Evolutionary conservation across 2,113 vertebrate species (phyloP).

Genomic region (Seriola rivoliana): DNA sequence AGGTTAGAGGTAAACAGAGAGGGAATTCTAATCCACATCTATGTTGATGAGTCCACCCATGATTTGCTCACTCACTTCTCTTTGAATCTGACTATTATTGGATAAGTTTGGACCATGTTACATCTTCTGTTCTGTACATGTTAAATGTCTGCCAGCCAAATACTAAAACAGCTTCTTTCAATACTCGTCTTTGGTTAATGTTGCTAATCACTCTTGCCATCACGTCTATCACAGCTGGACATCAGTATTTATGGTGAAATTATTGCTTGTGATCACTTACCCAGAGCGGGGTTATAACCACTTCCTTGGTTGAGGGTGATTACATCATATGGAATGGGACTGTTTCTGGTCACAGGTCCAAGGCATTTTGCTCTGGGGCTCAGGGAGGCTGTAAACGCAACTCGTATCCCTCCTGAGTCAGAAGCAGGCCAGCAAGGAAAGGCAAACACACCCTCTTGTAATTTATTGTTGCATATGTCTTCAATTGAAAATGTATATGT

Average conservation of each 20-base stretch:
- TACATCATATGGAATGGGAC: conserved; percentile 57
- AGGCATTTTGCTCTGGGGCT: conserved; percentile 48
- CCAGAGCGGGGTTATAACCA: conserved; percentile 68
- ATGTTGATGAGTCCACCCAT: neutral
- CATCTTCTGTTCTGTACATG: neutral
- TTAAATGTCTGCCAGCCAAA: neutral
- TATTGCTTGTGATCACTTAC: conserved; percentile 31
- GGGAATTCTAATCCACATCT: neutral
- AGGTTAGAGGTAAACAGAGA: neutral
- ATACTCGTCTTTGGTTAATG: neutral
- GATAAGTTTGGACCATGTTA: neutral
- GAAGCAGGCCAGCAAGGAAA: neutral
- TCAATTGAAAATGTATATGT: neutral
- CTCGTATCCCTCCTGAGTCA: conserved; percentile 44
- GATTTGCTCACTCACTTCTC: neutral
- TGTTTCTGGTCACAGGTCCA: conserved; percentile 65
- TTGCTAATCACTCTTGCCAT: neutral
- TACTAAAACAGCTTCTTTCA: neutral
- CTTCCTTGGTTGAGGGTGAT: conserved; percentile 67
- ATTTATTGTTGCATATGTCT: neutral
- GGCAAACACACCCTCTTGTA: neutral
- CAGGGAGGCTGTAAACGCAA: conserved; percentile 63
- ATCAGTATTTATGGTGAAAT: neutral
- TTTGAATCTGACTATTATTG: neutral
- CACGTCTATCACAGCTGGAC: too few relatives aligned